A percentile compares a stretch with the other conserved stretches of the same genome.
Conservation (phyloP, 2,113 vertebrate genomes). For the Antennarius striatus region DNA sequence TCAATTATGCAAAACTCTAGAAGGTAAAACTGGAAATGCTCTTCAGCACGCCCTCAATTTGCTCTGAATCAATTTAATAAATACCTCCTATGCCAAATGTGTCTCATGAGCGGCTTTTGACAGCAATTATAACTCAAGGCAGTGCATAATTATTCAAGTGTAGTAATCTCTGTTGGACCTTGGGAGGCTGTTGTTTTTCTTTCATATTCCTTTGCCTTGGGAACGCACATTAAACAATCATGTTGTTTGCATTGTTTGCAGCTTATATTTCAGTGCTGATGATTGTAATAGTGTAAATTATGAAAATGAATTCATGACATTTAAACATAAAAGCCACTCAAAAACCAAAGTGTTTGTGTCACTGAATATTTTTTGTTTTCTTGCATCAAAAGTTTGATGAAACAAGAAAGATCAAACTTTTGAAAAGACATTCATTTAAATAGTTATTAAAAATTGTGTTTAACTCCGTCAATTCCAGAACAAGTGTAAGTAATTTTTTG, state of each 20-base stretch:
- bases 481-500: too few species aligned
- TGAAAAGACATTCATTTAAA: too few species aligned
- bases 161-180: conserved; percentile 28
- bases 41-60: conserved; percentile 7
- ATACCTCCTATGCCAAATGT: conserved; percentile 30
- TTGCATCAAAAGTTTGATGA: too few species aligned
- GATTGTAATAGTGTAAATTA: conserved; percentile 12
- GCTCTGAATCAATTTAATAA: conserved; percentile 40
- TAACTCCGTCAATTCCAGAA: too few species aligned
- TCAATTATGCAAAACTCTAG: conserved; percentile 34
- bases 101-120: conserved; percentile 35
- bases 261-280: not conserved
- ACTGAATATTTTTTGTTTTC: not conserved
- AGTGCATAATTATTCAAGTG: conserved; percentile 22
- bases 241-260: too few species aligned
- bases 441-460: too few species aligned
- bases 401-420: too few species aligned
- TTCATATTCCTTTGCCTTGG: not conserved
- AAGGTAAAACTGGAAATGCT: conserved; percentile 22
- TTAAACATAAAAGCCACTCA: conserved; percentile 18
- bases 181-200: conserved; percentile 15
- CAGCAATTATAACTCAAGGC: conserved; percentile 34
- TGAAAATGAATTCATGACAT: conserved; percentile 21
- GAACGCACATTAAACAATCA: not conserved
- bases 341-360: not conserved